Percentiles rank a stretch among this genome's conserved stretches.
Evolutionary conservation across 2,797 vertebrate species (phyloP).

Genomic region (Decapterus maruadsi): DNA sequence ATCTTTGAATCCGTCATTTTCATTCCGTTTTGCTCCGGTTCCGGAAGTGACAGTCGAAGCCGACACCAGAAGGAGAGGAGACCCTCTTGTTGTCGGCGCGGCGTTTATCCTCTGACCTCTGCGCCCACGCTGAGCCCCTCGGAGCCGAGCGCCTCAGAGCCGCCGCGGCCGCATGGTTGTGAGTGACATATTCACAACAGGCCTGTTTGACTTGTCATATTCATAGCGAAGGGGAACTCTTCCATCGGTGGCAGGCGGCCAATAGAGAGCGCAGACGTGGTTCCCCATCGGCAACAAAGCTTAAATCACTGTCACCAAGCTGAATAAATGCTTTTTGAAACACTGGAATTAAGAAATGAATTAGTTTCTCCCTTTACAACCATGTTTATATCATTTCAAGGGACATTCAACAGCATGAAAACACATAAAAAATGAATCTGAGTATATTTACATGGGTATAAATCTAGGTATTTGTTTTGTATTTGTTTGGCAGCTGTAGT

Average conservation of each 20-base stretch:
- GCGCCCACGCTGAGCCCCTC: background rate
- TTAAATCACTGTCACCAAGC: background rate
- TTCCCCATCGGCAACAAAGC: background rate
- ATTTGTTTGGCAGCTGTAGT: no score
- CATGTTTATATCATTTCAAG: no score
- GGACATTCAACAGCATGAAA: no score
- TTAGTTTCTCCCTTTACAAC: background rate
- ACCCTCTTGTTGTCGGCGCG: slow-evolving; percentile 1
- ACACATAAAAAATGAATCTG: no score
- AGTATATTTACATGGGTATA: no score
- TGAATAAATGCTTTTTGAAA: background rate
- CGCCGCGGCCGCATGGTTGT: slow-evolving; percentile 2
- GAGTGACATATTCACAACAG: slow-evolving; percentile 2
- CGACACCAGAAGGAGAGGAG: slow-evolving; percentile 26
- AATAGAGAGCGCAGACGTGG: background rate
- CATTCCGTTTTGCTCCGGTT: background rate
- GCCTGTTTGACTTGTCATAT: background rate
- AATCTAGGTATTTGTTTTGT: no score
- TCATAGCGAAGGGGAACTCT: background rate
- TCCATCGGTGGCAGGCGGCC: background rate
- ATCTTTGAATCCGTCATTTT: slow-evolving; percentile 25
- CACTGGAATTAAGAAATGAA: background rate
- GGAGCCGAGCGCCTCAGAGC: slow-evolving; percentile 1
- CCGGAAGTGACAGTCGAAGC: slow-evolving; percentile 28
- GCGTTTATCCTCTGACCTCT: slow-evolving; percentile 36